phyloP scores from a whole-genome alignment of 2,888 invertebrate genomes.

The Scaptodrosophila latifasciaeformis region DNA sequence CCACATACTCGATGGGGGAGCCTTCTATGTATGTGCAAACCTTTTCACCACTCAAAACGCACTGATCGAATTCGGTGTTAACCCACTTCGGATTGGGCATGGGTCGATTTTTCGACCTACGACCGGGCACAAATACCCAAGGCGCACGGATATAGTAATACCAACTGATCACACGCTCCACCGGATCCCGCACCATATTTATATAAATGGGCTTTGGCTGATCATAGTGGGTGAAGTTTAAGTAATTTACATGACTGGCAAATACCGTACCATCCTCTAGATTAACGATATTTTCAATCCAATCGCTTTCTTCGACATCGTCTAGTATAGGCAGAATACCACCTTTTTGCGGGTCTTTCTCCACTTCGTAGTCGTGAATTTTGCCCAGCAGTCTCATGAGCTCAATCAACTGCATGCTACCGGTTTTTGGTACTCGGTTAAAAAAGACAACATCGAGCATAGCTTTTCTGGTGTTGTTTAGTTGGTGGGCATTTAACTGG shows the following conservation, averaged over 20 bases:
- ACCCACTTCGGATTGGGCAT: slow-evolving; percentile 90
- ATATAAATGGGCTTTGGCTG: slow-evolving; percentile 90
- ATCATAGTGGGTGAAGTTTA: slow-evolving; percentile 77
- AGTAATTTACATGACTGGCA: slow-evolving; percentile 69
- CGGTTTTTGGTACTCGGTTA: slow-evolving; percentile 73
- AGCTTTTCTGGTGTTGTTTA: slow-evolving; percentile 88
- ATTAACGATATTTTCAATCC: slow-evolving; percentile 60
- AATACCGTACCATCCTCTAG: slow-evolving; percentile 63
- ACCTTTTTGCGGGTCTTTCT: slow-evolving; percentile 62
- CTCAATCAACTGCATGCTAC: slow-evolving; percentile 65
- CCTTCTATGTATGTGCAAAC: slow-evolving; percentile 89
- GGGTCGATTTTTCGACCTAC: slow-evolving; percentile 78
- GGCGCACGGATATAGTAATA: slow-evolving; percentile 92
- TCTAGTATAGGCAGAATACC: slow-evolving; percentile 55
- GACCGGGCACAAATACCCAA: slow-evolving; percentile 91
- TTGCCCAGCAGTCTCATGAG: slow-evolving; percentile 64
- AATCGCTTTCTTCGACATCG: slow-evolving; percentile 48
- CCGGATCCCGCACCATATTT: slow-evolving; percentile 91
- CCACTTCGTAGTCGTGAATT: slow-evolving; percentile 61
- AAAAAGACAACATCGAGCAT: slow-evolving; percentile 83
- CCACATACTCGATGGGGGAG: slow-evolving; percentile 86
- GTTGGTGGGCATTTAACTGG: slow-evolving; percentile 80
- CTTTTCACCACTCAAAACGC: slow-evolving; percentile 86
- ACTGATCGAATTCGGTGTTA: slow-evolving; percentile 91
- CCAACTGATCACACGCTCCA: slow-evolving; percentile 93